Evolutionary conservation across 2,113 vertebrate species (phyloP).

Genomic region (Sinosuthora webbiana): DNA sequence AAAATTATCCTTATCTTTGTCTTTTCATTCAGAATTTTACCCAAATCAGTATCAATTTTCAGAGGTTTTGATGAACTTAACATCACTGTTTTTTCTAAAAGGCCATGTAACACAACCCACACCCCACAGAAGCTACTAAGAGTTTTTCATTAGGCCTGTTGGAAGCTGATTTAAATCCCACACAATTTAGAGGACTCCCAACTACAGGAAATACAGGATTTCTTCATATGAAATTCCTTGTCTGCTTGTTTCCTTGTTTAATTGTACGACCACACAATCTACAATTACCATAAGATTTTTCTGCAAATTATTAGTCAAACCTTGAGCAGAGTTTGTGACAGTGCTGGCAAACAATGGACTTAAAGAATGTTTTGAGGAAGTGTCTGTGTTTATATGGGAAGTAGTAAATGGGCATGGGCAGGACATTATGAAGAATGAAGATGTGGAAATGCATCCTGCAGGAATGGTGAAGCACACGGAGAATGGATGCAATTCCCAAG

Average conservation of each 20-base stretch:
- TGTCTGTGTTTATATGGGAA: constrained; percentile 4
- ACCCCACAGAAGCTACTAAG: not conserved
- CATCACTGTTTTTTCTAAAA: not conserved
- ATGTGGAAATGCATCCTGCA: not conserved
- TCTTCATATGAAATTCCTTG: not conserved
- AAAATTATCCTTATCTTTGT: not conserved
- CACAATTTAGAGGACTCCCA: not conserved
- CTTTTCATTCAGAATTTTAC: not conserved
- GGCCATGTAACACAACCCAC: not conserved
- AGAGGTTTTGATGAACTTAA: not conserved
- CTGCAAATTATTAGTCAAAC: not conserved
- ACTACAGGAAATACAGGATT: not conserved
- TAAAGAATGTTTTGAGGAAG: constrained; percentile 1
- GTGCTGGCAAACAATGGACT: not conserved
- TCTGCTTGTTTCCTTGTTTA: not conserved
- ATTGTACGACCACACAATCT: not conserved
- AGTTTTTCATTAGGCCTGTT: not conserved
- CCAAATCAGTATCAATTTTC: not conserved
- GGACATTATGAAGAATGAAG: not conserved
- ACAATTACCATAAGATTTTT: not conserved
- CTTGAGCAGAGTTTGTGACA: not conserved
- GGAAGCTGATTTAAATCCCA: not conserved
- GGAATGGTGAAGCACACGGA: not conserved
- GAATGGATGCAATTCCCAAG: not conserved
- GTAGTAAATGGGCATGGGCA: not conserved